Conservation (phyloP, 2,888 invertebrate genomes). For the Macaria liturata region DNA sequence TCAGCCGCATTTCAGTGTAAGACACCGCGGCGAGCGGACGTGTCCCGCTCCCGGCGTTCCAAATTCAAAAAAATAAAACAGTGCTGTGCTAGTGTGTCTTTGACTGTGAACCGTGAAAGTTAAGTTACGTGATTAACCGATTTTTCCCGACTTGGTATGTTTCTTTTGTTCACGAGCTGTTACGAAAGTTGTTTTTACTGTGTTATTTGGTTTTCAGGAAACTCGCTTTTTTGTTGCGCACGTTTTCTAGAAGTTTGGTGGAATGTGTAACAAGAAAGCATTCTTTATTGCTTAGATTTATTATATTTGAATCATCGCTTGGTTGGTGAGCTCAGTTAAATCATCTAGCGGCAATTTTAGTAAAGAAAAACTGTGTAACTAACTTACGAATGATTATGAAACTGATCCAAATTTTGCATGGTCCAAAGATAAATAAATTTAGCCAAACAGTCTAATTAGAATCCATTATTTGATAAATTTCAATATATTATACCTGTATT, state of each 20-base stretch:
- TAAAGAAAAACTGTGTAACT: too few species aligned
- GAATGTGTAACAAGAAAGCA: conserved; percentile 23
- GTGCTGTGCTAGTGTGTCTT: conserved; percentile 47
- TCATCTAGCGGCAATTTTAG: too few species aligned
- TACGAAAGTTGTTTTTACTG: conserved; percentile 29
- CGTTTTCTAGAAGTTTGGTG: conserved; percentile 22
- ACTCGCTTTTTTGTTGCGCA: conserved; percentile 18
- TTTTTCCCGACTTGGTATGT: conserved; percentile 28
- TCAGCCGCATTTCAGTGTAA: conserved; percentile 76
- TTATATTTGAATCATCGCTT: too few species aligned
- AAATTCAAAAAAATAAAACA: conserved; percentile 40
- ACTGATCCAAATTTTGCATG: too few species aligned
- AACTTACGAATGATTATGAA: too few species aligned
- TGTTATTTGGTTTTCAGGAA: conserved; percentile 32
- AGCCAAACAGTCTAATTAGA: too few species aligned
- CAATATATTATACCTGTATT: too few species aligned
- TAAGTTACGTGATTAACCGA: conserved; percentile 25
- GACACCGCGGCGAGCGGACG: conserved; percentile 56
- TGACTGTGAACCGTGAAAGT: conserved; percentile 43
- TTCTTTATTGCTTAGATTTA: neutral
- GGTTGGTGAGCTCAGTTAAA: too few species aligned
- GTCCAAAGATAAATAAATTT: too few species aligned
- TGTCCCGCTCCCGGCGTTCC: conserved; percentile 41
- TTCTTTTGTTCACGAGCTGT: conserved; percentile 23
- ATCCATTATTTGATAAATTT: too few species aligned